phyloP scores from a whole-genome alignment of 2,888 invertebrate genomes.

The Drosophila formosana region DNA sequence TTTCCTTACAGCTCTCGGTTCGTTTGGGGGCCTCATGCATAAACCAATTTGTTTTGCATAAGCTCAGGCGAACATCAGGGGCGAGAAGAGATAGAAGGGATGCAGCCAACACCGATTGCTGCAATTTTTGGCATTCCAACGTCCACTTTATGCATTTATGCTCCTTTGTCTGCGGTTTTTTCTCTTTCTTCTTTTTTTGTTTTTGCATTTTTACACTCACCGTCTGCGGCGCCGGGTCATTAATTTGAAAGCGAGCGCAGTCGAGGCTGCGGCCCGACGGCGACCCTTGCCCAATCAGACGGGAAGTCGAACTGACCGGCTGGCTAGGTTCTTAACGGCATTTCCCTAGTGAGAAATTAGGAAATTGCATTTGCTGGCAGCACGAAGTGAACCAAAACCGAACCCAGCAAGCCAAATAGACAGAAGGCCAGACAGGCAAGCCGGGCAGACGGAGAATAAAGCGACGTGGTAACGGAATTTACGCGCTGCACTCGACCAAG shows the following conservation, averaged over 20 bases:
- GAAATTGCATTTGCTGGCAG: slow-evolving; percentile 80
- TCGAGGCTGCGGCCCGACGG: slow-evolving; percentile 43
- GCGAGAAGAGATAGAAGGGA: slow-evolving; percentile 4
- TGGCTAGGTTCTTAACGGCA: slow-evolving; percentile 70
- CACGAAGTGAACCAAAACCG: slow-evolving; percentile 30
- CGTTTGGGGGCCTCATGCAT: slow-evolving; percentile 67
- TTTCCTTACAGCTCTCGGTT: slow-evolving; percentile 56
- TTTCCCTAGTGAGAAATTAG: slow-evolving; percentile 83
- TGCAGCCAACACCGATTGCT: slow-evolving; percentile 60
- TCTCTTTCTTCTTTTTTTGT: background rate
- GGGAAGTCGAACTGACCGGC: slow-evolving; percentile 38
- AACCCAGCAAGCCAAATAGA: slow-evolving; percentile 8
- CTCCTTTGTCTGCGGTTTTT: slow-evolving; percentile 74
- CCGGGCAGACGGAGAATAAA: slow-evolving; percentile 27
- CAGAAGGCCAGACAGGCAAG: slow-evolving; percentile 5
- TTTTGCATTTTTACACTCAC: slow-evolving; percentile 30
- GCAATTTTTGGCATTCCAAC: slow-evolving; percentile 54
- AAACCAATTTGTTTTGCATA: slow-evolving; percentile 77
- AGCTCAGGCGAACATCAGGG: slow-evolving; percentile 45
- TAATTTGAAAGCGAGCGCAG: slow-evolving; percentile 65
- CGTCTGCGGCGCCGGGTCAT: slow-evolving; percentile 76
- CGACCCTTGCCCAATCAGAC: slow-evolving; percentile 55
- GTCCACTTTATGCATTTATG: slow-evolving; percentile 75
- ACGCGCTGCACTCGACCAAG: slow-evolving; percentile 61
- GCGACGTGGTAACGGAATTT: slow-evolving; percentile 64